These are phyloP conservation scores for Cisticola juncidis DNA, from an alignment of 2,113 vertebrate genomes.

Conservation along the genomic window DNA sequence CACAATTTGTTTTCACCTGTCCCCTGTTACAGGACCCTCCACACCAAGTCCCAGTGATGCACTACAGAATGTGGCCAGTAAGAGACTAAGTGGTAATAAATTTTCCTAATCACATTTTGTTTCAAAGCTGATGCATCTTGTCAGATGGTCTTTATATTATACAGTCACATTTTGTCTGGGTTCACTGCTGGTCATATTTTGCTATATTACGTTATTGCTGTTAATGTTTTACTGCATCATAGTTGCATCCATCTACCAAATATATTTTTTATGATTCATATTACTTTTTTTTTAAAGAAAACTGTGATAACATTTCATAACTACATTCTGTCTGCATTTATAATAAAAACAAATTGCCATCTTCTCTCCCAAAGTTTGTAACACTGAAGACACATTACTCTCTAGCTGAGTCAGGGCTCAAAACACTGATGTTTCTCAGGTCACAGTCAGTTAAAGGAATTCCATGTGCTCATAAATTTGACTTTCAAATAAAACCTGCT, in stretches of 20 bases:
- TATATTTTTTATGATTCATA: background rate
- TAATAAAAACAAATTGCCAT: background rate
- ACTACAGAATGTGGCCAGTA: background rate
- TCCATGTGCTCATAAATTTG: background rate
- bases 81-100: background rate
- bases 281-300: background rate
- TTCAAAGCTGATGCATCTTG: background rate
- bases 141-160: background rate
- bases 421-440: background rate
- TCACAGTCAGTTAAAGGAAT: background rate
- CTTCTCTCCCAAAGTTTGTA: background rate
- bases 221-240: slow-evolving; percentile 2
- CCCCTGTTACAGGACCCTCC: background rate
- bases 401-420: background rate
- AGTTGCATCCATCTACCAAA: background rate
- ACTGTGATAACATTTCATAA: background rate
- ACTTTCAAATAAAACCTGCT: background rate
- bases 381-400: background rate
- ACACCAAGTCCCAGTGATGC: background rate
- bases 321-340: background rate
- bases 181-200: background rate
- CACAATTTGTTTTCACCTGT: background rate
- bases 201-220: background rate
- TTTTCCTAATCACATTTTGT: slow-evolving; percentile 18
- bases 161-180: background rate